phyloP scores from a whole-genome alignment of 2,797 vertebrate genomes.

The Champsocephalus esox region DNA sequence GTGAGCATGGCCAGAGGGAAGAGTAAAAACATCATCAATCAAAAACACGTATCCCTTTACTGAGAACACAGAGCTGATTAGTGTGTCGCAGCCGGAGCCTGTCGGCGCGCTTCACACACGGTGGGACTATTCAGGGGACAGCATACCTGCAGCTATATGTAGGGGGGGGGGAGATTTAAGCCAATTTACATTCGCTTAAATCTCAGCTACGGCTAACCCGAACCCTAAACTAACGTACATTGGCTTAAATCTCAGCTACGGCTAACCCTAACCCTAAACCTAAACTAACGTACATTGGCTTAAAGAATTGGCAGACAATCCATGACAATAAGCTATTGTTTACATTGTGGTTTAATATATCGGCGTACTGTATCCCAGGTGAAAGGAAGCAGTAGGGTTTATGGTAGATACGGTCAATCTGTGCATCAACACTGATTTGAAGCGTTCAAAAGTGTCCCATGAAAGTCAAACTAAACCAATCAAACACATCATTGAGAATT shows the following conservation, averaged over 20 bases:
- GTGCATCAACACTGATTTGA: background rate
- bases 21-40: conserved; percentile 55
- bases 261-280: too few species aligned
- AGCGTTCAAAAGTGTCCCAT: background rate
- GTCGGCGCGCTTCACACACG: background rate
- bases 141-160: background rate
- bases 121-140: background rate
- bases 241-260: too few species aligned
- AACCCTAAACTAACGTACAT: too few species aligned
- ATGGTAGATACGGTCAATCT: background rate
- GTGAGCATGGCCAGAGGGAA: background rate
- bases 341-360: too few species aligned
- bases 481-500: background rate
- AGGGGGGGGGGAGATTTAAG: too few species aligned
- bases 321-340: too few species aligned
- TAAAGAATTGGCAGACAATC: too few species aligned
- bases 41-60: conserved; percentile 40
- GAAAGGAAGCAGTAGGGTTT: background rate
- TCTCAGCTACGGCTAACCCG: background rate
- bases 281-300: too few species aligned
- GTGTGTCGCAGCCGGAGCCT: conserved; percentile 26
- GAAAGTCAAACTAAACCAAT: too few species aligned
- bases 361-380: background rate
- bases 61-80: conserved; percentile 48
- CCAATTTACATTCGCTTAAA: too few species aligned